phyloP scores from a whole-genome alignment of 1,140 invertebrate genomes.

The Thaumetopoea pityocampa region DNA sequence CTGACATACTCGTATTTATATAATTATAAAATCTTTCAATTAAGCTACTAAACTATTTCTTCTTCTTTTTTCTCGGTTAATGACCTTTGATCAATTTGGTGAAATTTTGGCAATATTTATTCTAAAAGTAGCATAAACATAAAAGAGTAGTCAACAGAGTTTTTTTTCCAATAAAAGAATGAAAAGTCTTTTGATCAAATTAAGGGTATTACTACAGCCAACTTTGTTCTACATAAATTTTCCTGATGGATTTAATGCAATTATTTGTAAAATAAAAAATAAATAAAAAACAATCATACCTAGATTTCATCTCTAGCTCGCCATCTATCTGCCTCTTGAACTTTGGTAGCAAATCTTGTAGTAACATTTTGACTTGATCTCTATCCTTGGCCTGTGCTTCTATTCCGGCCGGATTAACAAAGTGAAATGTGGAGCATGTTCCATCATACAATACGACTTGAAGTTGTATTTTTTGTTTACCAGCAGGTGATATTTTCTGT shows the following conservation, averaged over 20 bases:
- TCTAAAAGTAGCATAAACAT: no score
- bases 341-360: conserved; percentile 95
- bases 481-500: conserved; percentile 98
- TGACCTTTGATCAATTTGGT: no score
- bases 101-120: no score
- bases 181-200: no score
- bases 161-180: no score
- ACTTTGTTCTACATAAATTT: no score
- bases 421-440: conserved; percentile 97
- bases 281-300: conserved; percentile 29
- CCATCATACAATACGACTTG: conserved; percentile 97
- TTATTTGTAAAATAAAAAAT: neutral
- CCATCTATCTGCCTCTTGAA: conserved; percentile 96
- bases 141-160: no score
- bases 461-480: conserved; percentile 98
- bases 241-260: neutral
- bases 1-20: no score
- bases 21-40: no score
- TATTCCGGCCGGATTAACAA: conserved; percentile 91
- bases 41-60: no score
- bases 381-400: conserved; percentile 92
- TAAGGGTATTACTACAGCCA: no score
- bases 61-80: no score
- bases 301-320: conserved; percentile 91
- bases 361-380: conserved; percentile 94